Evolutionary conservation across 2,113 vertebrate genomes (phyloP).

Genomic region (Melanocharis versteri): DNA sequence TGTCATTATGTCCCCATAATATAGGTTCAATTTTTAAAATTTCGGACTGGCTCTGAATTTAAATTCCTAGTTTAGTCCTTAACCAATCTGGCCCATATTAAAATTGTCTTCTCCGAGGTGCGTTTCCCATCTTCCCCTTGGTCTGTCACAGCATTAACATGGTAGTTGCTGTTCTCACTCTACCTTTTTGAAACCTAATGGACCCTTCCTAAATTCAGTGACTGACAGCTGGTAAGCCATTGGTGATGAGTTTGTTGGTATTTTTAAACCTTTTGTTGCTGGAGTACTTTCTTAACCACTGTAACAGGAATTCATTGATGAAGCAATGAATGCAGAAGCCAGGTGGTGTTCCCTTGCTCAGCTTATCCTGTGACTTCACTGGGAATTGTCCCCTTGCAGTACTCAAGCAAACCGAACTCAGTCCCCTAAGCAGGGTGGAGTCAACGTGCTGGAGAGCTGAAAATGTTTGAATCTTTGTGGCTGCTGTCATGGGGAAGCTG

Average conservation of each 20-base stretch:
- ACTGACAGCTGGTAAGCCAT: neutral
- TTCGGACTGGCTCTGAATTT: neutral
- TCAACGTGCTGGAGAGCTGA: neutral
- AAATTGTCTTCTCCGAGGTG: neutral
- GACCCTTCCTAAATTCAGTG: neutral
- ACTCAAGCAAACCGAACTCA: neutral
- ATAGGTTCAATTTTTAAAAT: neutral
- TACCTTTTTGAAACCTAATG: neutral
- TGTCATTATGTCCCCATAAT: neutral
- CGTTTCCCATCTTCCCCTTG: neutral
- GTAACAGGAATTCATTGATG: rapidly evolving
- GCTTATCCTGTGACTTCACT: neutral
- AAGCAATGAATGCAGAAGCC: neutral
- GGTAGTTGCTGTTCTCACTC: neutral
- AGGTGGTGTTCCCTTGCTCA: neutral
- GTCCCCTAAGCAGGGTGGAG: neutral
- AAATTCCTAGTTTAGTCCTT: neutral
- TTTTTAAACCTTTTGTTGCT: neutral
- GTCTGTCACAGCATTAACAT: neutral
- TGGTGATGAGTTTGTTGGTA: neutral
- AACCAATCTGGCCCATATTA: neutral
- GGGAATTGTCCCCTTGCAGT: neutral
- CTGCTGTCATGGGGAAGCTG: neutral
- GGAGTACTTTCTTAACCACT: neutral
- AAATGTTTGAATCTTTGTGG: neutral